Evolutionary conservation across 2,113 vertebrate species (phyloP), one percentile per base, ranked within the genome.

Genomic region (Acanthochromis polyacanthus): DNA sequence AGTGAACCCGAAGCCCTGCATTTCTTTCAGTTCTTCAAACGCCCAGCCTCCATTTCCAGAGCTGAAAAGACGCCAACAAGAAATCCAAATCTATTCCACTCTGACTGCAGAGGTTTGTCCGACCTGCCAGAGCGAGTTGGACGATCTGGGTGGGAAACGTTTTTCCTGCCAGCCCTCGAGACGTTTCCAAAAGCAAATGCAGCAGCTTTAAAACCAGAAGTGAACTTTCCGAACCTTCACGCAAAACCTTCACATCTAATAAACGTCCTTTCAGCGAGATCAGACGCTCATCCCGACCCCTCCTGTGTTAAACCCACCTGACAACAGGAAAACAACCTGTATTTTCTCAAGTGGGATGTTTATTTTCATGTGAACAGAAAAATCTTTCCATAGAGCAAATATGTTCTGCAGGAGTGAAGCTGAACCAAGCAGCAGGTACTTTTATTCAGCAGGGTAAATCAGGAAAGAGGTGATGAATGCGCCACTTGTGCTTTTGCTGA

Each of bases 121-220:
- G 55, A 12, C 32, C 63, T 73, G 75, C 70, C 76, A 78, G 51
- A 65, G 50, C 3, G 20, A 81, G 43, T 3, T 11, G 56, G 58
- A 58, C 62, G 0, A 11, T 45, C 53, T 77, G 62, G 64, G 77
- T 77, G 77, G 78, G 74, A 75, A 71, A 68, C 68, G 52, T 19
- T 83, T 55, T 20, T 22, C 1, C 69, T 63, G 73, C 81, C 74
- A 60, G 22, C 3, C 3, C 58, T 58, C 58, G 59, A 48, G 52
- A 48, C 0, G 0, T 10, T 51, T 73, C 48, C 63, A 53, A 55
- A 78, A 63, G n/a, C 46, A 58, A 87, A 87, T 64, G 70, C 62
- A 45, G 63, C 65, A 60, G 55, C 68, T 77, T 64, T 53, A 20
- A 61, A 67, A 46, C 14, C 74, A 53, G 28, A 40, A 10, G 62